A percentile compares a stretch with the other conserved stretches of the same genome.
phyloP scores from a whole-genome alignment of 1,140 invertebrate species.

The Hylaeus anthracinus region DNA sequence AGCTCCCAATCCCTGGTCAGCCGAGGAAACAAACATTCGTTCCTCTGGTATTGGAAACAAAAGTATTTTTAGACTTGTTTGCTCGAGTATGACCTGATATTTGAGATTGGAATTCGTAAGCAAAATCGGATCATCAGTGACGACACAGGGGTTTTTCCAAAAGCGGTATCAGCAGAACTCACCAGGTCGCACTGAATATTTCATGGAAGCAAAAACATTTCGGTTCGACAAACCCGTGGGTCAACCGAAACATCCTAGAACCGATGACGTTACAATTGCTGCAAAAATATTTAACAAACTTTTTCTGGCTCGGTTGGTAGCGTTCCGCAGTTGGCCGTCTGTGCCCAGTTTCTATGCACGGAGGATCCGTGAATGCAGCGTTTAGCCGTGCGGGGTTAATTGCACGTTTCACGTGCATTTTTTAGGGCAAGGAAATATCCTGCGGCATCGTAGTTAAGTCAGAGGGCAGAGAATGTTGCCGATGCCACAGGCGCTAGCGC shows the following conservation, averaged over 20 bases:
- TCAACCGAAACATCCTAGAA: neutral
- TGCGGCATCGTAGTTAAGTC: neutral
- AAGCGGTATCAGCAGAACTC: too few species aligned
- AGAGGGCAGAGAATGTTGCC: neutral
- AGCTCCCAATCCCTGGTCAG: too few species aligned
- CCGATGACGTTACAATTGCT: neutral
- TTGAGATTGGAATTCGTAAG: neutral
- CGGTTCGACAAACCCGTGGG: neutral
- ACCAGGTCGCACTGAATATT: neutral
- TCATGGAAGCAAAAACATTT: neutral
- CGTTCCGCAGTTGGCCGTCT: neutral
- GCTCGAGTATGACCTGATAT: neutral
- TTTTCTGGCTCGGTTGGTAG: neutral
- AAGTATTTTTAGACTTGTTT: too few species aligned
- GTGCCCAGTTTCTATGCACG: neutral
- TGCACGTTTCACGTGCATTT: conserved; percentile 48
- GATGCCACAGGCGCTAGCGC: too few species aligned
- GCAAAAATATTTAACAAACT: conserved; percentile 22
- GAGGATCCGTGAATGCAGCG: neutral
- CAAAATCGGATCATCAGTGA: neutral
- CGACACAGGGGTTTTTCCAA: neutral
- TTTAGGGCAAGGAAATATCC: conserved; percentile 35
- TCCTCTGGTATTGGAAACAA: too few species aligned
- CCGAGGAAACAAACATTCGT: too few species aligned
- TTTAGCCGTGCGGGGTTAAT: conserved; percentile 40